Evolutionary conservation across 2,888 invertebrate species (phyloP).

Genomic region (Pachymerium ferrugineum): DNA sequence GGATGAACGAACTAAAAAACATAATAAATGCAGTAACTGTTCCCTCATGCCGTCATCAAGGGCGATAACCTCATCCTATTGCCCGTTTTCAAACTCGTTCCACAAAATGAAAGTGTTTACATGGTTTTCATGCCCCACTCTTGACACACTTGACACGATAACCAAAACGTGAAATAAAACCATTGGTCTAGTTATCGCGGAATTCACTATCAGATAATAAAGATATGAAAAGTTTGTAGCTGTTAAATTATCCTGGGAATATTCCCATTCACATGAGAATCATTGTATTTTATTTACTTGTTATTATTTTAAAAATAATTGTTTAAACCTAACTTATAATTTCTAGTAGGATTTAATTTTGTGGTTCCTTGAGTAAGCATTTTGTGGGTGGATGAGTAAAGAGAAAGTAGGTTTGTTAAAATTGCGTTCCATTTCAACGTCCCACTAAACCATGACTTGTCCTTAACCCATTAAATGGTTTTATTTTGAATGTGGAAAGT

Average conservation of each 20-base stretch:
- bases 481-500: slow-evolving; percentile 2
- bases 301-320: background rate
- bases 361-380: background rate
- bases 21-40: background rate
- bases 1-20: slow-evolving; percentile 1
- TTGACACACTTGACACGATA: background rate
- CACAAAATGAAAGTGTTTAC: background rate
- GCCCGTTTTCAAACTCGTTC: background rate
- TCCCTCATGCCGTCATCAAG: background rate
- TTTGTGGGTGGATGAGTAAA: slow-evolving; percentile 6
- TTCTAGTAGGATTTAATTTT: too few relatives aligned
- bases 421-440: slow-evolving; percentile 1
- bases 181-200: background rate
- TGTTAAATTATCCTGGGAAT: background rate
- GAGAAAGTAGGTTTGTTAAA: slow-evolving; percentile 11
- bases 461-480: slow-evolving; percentile 1
- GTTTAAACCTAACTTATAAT: slow-evolving; percentile 4
- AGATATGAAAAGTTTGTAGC: background rate
- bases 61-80: background rate
- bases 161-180: background rate
- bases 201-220: too few relatives aligned
- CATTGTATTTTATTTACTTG: background rate
- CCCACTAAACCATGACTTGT: slow-evolving; percentile 10
- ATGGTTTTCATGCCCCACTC: background rate
- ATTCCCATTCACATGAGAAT: background rate